Evolutionary conservation across 2,113 vertebrate genomes (phyloP).

Genomic region (Lamprotornis superbus): DNA sequence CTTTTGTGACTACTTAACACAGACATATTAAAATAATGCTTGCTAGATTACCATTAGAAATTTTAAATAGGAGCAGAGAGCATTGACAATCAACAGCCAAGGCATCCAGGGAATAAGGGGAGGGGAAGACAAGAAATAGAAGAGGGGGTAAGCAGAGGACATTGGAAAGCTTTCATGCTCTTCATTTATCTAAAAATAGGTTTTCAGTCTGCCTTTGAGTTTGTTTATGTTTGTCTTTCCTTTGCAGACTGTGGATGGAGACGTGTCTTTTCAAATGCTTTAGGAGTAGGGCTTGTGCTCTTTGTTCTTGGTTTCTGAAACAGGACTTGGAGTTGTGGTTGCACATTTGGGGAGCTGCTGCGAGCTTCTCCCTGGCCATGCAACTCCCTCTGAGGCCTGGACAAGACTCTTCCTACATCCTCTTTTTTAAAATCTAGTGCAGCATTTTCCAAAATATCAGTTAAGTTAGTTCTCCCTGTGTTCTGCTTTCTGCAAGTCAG

Average conservation of each 20-base stretch:
- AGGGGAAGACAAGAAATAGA: neutral
- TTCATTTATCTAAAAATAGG: conserved; percentile 47
- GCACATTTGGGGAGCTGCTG: neutral
- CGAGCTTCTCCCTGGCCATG: rapidly evolving
- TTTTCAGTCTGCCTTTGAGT: neutral
- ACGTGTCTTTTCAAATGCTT: neutral
- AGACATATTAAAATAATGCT: conserved; percentile 6
- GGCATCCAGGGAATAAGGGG: neutral
- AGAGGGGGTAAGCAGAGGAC: neutral
- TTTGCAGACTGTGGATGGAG: neutral
- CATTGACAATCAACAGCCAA: neutral
- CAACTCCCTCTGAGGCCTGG: neutral
- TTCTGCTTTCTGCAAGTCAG: rapidly evolving
- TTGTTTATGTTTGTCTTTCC: conserved; percentile 29
- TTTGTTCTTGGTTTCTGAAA: neutral
- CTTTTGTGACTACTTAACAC: neutral
- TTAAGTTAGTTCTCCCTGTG: neutral
- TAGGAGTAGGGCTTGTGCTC: neutral
- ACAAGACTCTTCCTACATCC: neutral
- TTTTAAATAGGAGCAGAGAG: neutral
- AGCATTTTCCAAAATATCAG: neutral
- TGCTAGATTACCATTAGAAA: neutral
- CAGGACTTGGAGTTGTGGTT: neutral
- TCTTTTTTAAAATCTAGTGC: neutral
- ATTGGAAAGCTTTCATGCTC: neutral